Evolutionary conservation across 2,797 vertebrate genomes (phyloP), one percentile per base, ranked within the genome.

Genomic region (Garrulus glandarius): DNA sequence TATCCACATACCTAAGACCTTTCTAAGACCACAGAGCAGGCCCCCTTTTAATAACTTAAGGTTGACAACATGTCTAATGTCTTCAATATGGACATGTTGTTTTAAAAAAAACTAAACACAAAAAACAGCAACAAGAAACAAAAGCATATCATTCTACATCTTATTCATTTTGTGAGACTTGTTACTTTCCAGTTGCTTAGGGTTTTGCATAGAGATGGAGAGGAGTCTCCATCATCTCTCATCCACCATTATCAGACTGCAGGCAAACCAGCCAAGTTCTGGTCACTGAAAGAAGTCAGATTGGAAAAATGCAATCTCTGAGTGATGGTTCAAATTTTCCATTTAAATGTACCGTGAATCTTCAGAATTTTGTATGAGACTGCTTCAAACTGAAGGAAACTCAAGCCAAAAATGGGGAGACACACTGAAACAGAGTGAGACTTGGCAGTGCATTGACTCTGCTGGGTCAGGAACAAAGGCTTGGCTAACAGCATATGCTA

Each of bases 311-410:
- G 34, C 37, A 69, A 9, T 37, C 26, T 87, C 53, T 67, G 91
- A 96, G 76, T 91, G 87, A 92, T 95, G 92, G 85, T 88, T 98
- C 91, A 95, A 86, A 94, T 96, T 96, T 97, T 97, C 94, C 90
- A 92, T 97, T 96, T 93, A 69, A 91, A 96, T 60, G 74, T 87
- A 53, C 56, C 59, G 50, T 94, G 93, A 95, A 93, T 93, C 95
- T 96, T 96, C 91, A 80, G 81, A 84, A 93, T 92, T 97, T 96
- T 84, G 52, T 93, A 63, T 80, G 52, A 89, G 82, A 93, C 75
- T 80, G 82, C 89, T 95, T 96, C 93, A 94, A 87, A 94, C 26
- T 88, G 22, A 80, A 84, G 83, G 92, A 96, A 97, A 97, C 43
- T 85, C 57, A 88, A 96, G 96, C 96, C 96, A 97, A 95, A 88